A percentile compares a stretch with the other conserved stretches of the same genome.
phyloP scores from a whole-genome alignment of 2,797 vertebrate species.

The Neosilurus mollespiculum region DNA sequence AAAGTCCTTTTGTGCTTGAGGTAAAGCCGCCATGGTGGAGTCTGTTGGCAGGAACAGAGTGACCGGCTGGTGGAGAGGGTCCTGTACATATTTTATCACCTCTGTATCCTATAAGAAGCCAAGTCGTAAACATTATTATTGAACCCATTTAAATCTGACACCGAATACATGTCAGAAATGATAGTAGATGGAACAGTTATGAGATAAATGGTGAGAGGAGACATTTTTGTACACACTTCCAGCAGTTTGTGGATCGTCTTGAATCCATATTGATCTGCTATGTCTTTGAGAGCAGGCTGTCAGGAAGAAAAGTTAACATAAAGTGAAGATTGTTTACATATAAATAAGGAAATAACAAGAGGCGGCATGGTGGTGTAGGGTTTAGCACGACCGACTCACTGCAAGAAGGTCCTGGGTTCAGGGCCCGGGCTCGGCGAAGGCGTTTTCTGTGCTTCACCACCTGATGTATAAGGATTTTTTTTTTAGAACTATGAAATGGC shows the following conservation, averaged over 20 bases:
- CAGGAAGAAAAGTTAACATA: slow-evolving; percentile 40
- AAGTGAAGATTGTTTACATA: background rate
- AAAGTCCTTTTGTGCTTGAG: slow-evolving; percentile 81
- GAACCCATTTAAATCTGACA: background rate
- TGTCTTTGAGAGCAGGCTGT: slow-evolving; percentile 78
- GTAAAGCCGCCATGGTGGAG: slow-evolving; percentile 73
- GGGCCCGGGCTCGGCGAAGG: too few species aligned
- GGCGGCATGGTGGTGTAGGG: too few species aligned
- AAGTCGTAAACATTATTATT: background rate
- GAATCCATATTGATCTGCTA: slow-evolving; percentile 79
- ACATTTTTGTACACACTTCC: slow-evolving; percentile 71
- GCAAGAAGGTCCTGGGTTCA: too few species aligned
- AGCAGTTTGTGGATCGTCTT: slow-evolving; percentile 81
- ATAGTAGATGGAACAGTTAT: background rate
- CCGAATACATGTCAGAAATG: background rate
- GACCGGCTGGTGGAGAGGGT: slow-evolving; percentile 77
- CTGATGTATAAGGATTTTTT: too few species aligned
- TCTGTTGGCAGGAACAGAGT: slow-evolving; percentile 89
- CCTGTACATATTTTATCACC: slow-evolving; percentile 71
- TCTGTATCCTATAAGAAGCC: slow-evolving; percentile 76
- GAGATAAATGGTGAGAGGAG: background rate
- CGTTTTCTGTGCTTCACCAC: too few species aligned
- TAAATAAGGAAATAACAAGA: background rate
- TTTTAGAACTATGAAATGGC: too few species aligned
- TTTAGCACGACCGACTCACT: too few species aligned